Evolutionary conservation across 2,113 vertebrate species (phyloP).

Genomic region (Mugil cephalus): DNA sequence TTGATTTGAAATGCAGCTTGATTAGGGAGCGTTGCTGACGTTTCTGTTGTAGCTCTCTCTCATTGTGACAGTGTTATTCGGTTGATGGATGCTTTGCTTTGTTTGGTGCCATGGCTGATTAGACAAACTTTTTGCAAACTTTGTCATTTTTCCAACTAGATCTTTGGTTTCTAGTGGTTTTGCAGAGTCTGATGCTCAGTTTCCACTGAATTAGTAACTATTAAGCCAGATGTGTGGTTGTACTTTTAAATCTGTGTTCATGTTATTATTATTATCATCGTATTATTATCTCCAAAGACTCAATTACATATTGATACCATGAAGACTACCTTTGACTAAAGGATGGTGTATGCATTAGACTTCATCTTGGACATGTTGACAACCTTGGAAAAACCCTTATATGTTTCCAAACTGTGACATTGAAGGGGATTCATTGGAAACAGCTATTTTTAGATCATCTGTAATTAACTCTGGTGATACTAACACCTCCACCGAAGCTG

Average conservation of each 20-base stretch:
- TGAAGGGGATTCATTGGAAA: slow-evolving; percentile 50
- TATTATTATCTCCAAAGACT: not conserved
- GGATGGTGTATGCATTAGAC: not conserved
- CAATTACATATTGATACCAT: not conserved
- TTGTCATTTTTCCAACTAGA: slow-evolving; percentile 54
- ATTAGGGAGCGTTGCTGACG: slow-evolving; percentile 25
- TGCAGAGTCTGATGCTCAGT: slow-evolving; percentile 25
- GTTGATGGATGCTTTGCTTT: slow-evolving; percentile 53
- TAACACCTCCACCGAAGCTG: slow-evolving; percentile 43
- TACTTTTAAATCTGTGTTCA: not conserved
- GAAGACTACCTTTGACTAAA: not conserved
- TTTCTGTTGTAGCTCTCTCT: slow-evolving; percentile 54
- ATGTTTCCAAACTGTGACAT: slow-evolving; percentile 26
- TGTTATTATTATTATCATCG: not conserved
- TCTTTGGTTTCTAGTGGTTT: slow-evolving; percentile 38
- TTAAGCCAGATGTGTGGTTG: slow-evolving; percentile 9
- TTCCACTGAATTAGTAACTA: not conserved
- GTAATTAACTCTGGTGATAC: slow-evolving; percentile 55
- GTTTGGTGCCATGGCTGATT: slow-evolving; percentile 40
- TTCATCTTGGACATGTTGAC: not conserved
- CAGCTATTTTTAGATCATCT: slow-evolving; percentile 40
- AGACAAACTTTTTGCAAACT: slow-evolving; percentile 39
- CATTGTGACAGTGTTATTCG: slow-evolving; percentile 38
- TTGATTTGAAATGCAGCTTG: slow-evolving; percentile 55
- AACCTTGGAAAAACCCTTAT: slow-evolving; percentile 12